Percentiles rank a stretch among this genome's conserved stretches.
Evolutionary conservation across 2,797 vertebrate genomes (phyloP).

Genomic region (Distichodus sexfasciatus): DNA sequence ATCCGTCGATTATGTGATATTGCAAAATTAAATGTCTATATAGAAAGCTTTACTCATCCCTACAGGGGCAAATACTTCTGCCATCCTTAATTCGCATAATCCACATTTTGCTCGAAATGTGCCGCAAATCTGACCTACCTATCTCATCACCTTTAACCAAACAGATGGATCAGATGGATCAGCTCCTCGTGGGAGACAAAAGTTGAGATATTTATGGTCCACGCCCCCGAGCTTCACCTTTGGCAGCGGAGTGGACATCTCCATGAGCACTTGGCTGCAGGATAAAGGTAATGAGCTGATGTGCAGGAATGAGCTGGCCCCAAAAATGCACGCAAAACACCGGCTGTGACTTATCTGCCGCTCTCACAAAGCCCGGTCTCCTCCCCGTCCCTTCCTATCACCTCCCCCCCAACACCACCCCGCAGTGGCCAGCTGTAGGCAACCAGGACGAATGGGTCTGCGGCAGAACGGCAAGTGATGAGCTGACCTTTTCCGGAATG

Average conservation of each 20-base stretch:
- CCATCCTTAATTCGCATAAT: too few species aligned
- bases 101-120: conserved; percentile 17
- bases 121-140: conserved; percentile 10
- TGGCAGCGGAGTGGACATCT: conserved; percentile 42
- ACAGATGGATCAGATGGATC: conserved; percentile 19
- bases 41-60: too few species aligned
- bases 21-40: too few species aligned
- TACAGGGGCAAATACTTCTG: too few species aligned
- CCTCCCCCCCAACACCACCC: too few species aligned
- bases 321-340: conserved; percentile 32
- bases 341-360: conserved; percentile 48
- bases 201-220: conserved; percentile 18
- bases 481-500: conserved; percentile 48
- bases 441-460: conserved; percentile 14
- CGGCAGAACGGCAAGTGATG: conserved; percentile 39
- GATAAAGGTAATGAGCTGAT: conserved; percentile 55
- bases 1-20: too few species aligned
- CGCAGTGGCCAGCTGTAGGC: conserved; percentile 38
- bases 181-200: conserved; percentile 13
- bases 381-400: too few species aligned
- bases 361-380: conserved; percentile 46
- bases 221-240: conserved; percentile 20
- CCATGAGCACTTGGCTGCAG: conserved; percentile 35
- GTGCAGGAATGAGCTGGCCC: conserved; percentile 37
- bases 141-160: conserved; percentile 32